phyloP scores from a whole-genome alignment of 1,140 invertebrate species.

The Apolygus lucorum region DNA sequence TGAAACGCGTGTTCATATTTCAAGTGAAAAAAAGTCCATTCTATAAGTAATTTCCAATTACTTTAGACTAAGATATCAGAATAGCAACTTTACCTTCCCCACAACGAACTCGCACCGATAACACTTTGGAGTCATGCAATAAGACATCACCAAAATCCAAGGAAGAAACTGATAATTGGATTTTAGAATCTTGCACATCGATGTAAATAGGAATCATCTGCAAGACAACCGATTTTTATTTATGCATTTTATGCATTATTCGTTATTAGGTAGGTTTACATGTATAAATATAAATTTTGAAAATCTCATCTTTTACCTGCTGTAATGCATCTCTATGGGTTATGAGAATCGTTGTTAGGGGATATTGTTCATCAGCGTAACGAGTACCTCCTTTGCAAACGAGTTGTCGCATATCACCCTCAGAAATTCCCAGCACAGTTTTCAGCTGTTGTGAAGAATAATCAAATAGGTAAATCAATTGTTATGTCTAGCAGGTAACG shows the following conservation, averaged over 20 bases:
- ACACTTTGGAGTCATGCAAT: neutral
- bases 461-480: neutral
- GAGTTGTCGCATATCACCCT: neutral
- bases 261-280: neutral
- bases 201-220: neutral
- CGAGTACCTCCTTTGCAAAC: neutral
- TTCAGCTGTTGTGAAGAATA: neutral
- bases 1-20: neutral
- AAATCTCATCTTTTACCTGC: neutral
- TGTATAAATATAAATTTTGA: neutral
- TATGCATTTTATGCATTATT: neutral
- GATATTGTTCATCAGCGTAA: neutral
- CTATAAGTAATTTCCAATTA: neutral
- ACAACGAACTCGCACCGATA: neutral
- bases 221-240: neutral
- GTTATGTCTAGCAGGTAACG: neutral
- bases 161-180: neutral
- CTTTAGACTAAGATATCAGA: neutral
- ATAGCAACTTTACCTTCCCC: neutral
- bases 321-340: neutral
- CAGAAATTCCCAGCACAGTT: neutral
- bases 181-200: neutral
- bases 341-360: neutral
- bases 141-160: conserved; percentile 1
- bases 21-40: neutral